Conservation (phyloP, 2,888 invertebrate genomes). For the Taenaris catops region DNA sequence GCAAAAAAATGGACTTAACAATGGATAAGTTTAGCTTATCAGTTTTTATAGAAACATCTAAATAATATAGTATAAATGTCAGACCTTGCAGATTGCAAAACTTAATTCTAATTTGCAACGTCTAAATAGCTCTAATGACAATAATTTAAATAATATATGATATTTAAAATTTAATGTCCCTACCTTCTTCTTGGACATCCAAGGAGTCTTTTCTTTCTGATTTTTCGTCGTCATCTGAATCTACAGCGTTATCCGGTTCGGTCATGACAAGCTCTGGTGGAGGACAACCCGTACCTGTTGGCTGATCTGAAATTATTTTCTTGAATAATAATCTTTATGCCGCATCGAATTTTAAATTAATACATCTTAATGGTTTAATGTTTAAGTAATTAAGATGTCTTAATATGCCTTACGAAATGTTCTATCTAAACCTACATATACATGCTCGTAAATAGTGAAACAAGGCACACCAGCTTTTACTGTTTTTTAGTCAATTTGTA, state of each 20-base stretch:
- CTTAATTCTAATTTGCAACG: constrained; percentile 4
- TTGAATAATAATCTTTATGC: no score
- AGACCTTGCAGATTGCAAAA: no score
- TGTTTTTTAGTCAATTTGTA: no score
- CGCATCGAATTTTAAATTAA: background rate
- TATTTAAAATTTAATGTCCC: constrained; percentile 4
- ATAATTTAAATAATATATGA: background rate
- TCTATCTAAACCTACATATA: no score
- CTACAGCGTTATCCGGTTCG: constrained; percentile 55
- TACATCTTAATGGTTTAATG: background rate
- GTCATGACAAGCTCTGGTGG: constrained; percentile 70
- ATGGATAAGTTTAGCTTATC: no score
- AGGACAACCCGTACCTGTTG: constrained; percentile 39
- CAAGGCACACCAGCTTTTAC: no score
- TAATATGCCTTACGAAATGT: no score
- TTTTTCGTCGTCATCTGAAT: constrained; percentile 60
- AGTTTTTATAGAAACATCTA: no score
- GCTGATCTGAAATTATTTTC: constrained; percentile 33
- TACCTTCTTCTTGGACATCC: constrained; percentile 73
- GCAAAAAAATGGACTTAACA: no score
- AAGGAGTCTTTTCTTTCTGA: constrained; percentile 66
- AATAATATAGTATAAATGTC: no score
- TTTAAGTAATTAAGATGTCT: background rate
- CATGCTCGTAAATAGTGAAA: no score
- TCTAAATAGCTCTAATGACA: constrained; percentile 4